Evolutionary conservation across 2,888 invertebrate genomes (phyloP).

Genomic region (Cryptocheilus praepositus): DNA sequence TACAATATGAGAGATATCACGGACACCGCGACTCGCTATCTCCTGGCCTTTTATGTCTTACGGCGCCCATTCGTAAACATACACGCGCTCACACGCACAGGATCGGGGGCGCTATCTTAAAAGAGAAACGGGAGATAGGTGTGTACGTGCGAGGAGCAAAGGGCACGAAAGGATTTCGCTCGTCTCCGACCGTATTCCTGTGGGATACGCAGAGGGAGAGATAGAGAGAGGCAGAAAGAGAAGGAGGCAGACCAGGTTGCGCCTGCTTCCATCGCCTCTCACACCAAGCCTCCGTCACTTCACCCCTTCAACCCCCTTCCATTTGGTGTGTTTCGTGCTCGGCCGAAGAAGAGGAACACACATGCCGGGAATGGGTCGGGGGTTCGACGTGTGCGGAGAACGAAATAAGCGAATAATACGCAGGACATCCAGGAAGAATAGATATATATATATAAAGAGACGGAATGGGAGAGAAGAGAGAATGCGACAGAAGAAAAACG

Average conservation of each 20-base stretch:
- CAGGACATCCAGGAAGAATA: conserved; percentile 12
- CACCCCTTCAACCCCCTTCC: background rate
- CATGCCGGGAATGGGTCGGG: conserved; percentile 45
- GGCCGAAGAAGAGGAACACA: conserved; percentile 31
- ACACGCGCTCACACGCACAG: conserved; percentile 15
- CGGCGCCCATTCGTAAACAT: conserved; percentile 1
- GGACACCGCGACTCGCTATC: conserved; percentile 1
- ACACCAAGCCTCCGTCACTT: conserved; percentile 20
- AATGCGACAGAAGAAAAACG: background rate
- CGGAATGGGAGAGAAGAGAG: background rate
- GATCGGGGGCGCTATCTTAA: conserved; percentile 10
- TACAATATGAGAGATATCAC: background rate
- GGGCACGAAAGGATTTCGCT: conserved; percentile 36
- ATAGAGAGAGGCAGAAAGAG: background rate
- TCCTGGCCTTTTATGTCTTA: conserved; percentile 5
- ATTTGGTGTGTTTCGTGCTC: conserved; percentile 22
- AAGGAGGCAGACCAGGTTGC: conserved; percentile 16
- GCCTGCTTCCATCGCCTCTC: conserved; percentile 19
- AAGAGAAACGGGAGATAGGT: conserved; percentile 20
- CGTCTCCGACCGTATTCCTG: conserved; percentile 33
- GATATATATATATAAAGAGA: conserved; percentile 9
- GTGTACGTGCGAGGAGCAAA: conserved; percentile 28
- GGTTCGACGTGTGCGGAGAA: conserved; percentile 65
- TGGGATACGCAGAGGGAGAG: conserved; percentile 23
- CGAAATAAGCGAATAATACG: conserved; percentile 63